These are phyloP conservation scores for Rhagoletis zephyria DNA, from an alignment of 1,140 invertebrate species.

Conservation along the genomic window DNA sequence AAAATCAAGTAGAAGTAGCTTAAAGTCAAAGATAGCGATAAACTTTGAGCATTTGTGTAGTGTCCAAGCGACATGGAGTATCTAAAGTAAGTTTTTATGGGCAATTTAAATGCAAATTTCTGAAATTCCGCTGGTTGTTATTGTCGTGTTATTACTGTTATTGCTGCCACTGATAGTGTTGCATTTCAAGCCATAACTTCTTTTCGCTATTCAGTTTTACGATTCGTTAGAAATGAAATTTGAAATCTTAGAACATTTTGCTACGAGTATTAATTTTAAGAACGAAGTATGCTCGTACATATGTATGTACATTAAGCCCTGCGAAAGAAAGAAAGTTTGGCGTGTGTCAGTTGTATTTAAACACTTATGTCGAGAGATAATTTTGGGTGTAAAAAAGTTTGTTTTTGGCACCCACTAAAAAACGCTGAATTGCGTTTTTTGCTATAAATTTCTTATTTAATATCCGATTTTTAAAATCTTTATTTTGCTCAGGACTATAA, in stretches of 20 bases:
- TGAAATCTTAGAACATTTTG: not conserved
- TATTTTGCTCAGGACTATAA: too few relatives aligned
- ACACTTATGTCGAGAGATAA: too few relatives aligned
- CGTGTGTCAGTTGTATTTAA: too few relatives aligned
- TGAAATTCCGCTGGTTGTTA: not conserved
- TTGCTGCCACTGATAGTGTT: constrained; percentile 5
- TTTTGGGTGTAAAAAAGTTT: too few relatives aligned
- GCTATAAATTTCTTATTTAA: too few relatives aligned
- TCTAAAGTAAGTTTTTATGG: constrained; percentile 26
- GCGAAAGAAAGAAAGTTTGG: too few relatives aligned
- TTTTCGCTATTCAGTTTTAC: not conserved
- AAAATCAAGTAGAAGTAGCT: not conserved
- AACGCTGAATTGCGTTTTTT: too few relatives aligned
- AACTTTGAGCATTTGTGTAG: constrained; percentile 30
- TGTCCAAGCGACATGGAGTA: not conserved
- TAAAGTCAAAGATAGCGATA: constrained; percentile 23
- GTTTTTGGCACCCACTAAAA: not conserved
- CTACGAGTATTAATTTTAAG: not conserved
- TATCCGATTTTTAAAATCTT: too few relatives aligned
- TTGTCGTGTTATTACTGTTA: not conserved
- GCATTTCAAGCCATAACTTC: not conserved
- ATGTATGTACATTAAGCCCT: not conserved
- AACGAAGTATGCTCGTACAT: not conserved
- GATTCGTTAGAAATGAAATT: not conserved
- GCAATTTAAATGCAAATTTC: constrained; percentile 50